phyloP scores from a whole-genome alignment of 2,113 vertebrate species.

The Crocuta crocuta region DNA sequence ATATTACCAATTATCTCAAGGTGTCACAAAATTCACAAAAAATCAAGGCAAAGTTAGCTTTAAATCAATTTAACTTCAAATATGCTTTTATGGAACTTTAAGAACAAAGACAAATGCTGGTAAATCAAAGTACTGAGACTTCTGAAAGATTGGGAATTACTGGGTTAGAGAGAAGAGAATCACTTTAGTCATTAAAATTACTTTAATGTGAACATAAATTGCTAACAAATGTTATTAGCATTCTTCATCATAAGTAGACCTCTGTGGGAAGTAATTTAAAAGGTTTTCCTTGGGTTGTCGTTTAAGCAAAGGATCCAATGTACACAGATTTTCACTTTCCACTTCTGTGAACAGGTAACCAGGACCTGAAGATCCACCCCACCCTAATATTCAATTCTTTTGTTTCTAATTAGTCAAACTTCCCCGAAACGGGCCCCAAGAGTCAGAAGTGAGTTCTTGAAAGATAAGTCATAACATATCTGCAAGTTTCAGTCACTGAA shows the following conservation, averaged over 20 bases:
- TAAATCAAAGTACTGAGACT: not conserved
- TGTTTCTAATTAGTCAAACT: not conserved
- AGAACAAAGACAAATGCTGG: not conserved
- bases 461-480: not conserved
- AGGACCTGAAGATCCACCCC: not conserved
- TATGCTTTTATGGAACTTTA: not conserved
- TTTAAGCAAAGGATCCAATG: not conserved
- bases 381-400: not conserved
- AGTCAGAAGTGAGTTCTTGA: conserved; percentile 7
- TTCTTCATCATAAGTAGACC: not conserved
- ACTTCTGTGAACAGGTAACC: not conserved
- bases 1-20: not conserved
- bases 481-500: not conserved
- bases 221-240: not conserved
- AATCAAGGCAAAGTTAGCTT: not conserved
- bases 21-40: not conserved
- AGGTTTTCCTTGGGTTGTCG: not conserved
- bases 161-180: not conserved
- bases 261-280: not conserved
- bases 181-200: not conserved
- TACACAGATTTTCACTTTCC: not conserved
- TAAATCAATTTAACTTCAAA: conserved; percentile 13
- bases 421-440: not conserved
- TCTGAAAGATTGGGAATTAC: not conserved
- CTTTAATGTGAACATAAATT: not conserved